Conservation (phyloP, 64 coral and sea anemone species). For the Orbicella faveolata region DNA sequence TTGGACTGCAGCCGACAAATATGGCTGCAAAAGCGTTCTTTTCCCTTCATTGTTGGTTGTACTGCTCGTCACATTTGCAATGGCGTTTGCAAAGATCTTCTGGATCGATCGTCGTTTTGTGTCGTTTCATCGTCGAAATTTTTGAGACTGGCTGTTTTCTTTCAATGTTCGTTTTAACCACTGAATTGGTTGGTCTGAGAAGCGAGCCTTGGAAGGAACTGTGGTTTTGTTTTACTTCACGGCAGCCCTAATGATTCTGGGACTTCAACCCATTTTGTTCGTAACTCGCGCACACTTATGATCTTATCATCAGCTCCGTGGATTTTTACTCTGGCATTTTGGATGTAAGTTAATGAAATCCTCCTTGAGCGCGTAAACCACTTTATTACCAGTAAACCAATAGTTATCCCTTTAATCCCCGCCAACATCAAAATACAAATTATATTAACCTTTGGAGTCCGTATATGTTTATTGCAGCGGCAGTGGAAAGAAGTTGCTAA, state of each 20-base stretch:
- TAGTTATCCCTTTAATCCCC: too few species aligned
- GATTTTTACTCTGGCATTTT: constrained; percentile 83
- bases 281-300: constrained; percentile 70
- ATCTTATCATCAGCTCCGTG: constrained; percentile 83
- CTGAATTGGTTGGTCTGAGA: constrained; percentile 83
- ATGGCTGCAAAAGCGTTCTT: too few species aligned
- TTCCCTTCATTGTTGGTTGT: constrained; percentile 49
- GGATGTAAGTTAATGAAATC: constrained; percentile 60
- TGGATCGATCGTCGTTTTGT: constrained; percentile 58
- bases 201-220: constrained; percentile 60
- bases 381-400: too few species aligned
- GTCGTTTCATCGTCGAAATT: constrained; percentile 72
- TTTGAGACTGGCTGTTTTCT: constrained; percentile 22
- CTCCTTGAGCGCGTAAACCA: too few species aligned
- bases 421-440: too few species aligned
- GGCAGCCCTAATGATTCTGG: not conserved
- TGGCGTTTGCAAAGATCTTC: constrained; percentile 69
- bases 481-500: too few species aligned
- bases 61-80: constrained; percentile 58
- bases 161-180: not conserved
- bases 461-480: too few species aligned
- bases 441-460: too few species aligned
- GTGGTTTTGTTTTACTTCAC: constrained; percentile 85
- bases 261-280: constrained; percentile 73
- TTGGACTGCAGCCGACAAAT: constrained; percentile 58